Evolutionary conservation across 2,113 vertebrate species (phyloP).

Genomic region (Syngnathoides biaculeatus): DNA sequence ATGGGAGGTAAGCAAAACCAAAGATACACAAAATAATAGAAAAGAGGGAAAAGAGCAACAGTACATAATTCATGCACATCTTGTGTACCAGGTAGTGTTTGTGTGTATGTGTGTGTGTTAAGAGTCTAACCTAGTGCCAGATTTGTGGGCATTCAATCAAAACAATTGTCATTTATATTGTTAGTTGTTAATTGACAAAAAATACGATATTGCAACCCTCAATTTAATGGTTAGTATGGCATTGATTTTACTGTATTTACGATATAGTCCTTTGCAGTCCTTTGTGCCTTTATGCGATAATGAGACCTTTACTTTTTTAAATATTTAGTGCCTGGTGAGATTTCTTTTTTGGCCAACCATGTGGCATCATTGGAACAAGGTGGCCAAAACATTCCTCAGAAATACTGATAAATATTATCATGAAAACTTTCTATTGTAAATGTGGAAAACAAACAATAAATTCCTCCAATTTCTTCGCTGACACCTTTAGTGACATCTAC

Average conservation of each 20-base stretch:
- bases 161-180: not conserved
- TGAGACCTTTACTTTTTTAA: too few species aligned
- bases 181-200: not conserved
- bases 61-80: constrained; percentile 70
- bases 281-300: not conserved
- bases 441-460: not conserved
- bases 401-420: not conserved
- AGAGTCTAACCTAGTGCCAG: constrained; percentile 2
- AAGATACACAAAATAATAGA: constrained; percentile 18
- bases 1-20: constrained; percentile 22
- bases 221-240: not conserved
- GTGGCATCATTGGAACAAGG: too few species aligned
- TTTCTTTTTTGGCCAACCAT: too few species aligned
- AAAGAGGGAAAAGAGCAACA: constrained; percentile 51
- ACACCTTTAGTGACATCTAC: not conserved
- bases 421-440: not conserved
- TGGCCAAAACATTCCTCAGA: not conserved
- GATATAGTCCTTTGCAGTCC: not conserved
- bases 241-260: not conserved
- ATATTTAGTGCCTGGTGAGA: too few species aligned
- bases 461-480: too few species aligned
- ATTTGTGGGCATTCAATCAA: not conserved
- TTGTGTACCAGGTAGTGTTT: constrained; percentile 16
- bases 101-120: constrained; percentile 19
- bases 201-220: not conserved